Conservation (phyloP, 2,113 vertebrate species). For the Pristiophorus japonicus region DNA sequence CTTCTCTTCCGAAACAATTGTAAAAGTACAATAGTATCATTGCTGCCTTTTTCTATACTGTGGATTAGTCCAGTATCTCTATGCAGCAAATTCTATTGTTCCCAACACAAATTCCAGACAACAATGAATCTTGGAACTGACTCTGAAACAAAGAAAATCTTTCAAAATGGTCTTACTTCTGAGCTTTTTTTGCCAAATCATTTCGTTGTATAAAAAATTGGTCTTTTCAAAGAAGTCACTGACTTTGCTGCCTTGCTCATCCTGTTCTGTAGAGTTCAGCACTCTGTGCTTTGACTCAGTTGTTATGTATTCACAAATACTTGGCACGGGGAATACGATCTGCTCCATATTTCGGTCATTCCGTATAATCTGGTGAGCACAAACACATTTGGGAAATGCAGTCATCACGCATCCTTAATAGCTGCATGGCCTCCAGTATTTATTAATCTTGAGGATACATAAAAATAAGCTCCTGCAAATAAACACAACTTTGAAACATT, state of each 20-base stretch:
- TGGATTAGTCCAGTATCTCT: background rate
- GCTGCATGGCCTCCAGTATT: background rate
- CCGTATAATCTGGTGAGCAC: slow-evolving; percentile 77
- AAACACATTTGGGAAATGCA: background rate
- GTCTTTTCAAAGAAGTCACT: slow-evolving; percentile 92
- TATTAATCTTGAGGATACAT: background rate
- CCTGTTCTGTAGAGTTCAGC: slow-evolving; percentile 91
- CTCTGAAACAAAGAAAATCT: background rate
- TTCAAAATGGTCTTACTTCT: slow-evolving; percentile 69
- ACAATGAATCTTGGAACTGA: background rate
- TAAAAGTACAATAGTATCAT: background rate
- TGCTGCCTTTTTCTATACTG: background rate
- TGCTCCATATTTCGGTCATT: slow-evolving; percentile 97
- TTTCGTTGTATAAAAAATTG: slow-evolving; percentile 92
- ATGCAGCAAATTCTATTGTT: background rate
- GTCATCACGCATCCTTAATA: background rate
- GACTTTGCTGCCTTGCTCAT: slow-evolving; percentile 97
- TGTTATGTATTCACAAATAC: slow-evolving; percentile 88
- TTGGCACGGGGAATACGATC: slow-evolving; percentile 89
- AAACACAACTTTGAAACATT: background rate
- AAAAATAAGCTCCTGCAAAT: background rate
- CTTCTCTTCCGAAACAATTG: background rate
- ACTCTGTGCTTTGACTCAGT: slow-evolving; percentile 86
- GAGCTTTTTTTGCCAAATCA: slow-evolving; percentile 97
- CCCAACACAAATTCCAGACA: background rate